Base-by-base conservation (phyloP, 2,797 vertebrate species). In the Salmo trutta region DNA sequence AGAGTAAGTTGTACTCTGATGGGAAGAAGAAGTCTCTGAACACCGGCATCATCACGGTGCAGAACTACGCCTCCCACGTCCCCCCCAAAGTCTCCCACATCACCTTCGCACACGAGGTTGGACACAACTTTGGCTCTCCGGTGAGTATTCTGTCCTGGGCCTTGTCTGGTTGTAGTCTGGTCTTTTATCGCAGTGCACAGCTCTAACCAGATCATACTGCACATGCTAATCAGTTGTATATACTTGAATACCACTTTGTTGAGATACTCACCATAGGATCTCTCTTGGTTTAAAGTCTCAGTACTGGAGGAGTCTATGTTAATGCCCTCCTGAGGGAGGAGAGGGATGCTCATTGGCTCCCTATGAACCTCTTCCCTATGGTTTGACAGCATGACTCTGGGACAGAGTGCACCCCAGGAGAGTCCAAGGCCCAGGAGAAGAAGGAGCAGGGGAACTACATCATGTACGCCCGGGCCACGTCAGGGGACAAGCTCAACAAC, bases 11-110 rank as follows among this genome's bases (percentile, higher is more conserved):
- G 1, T 99, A 98, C 88, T 97, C 97, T 0, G 98, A 99, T 79
- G 95, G 95, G 0, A 99, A 97, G 92, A 96, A 88, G 93, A 99
- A 99, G 88, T 99, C 98, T 79, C 90, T 99, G 80, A 99, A 99
- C 93, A 99, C 98, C 10, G 98, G 98, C 73, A 99, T 99, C 88
- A 98, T 99, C 89, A 99, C 98, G n/a, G 97, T 99, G 76, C 96
- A 99, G 93, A 99, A 99, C 89, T 99, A 99, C 24, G 96, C 95
- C 21, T 96, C 97, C 82, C 97, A 99, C 3, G 97, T 99, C 4
- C 98, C 98, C 71, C 96, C 97, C 65, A 99, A 99, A 83, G 98
- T 99, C 77, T 99, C 98, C 77, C 98, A 99, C 84, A 98, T 99
- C 81, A 99, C 98, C 80, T 99, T 99, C 77, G 98, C 98, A 78